Conservation (phyloP, 2,113 vertebrate species). For the Felis chaus region DNA sequence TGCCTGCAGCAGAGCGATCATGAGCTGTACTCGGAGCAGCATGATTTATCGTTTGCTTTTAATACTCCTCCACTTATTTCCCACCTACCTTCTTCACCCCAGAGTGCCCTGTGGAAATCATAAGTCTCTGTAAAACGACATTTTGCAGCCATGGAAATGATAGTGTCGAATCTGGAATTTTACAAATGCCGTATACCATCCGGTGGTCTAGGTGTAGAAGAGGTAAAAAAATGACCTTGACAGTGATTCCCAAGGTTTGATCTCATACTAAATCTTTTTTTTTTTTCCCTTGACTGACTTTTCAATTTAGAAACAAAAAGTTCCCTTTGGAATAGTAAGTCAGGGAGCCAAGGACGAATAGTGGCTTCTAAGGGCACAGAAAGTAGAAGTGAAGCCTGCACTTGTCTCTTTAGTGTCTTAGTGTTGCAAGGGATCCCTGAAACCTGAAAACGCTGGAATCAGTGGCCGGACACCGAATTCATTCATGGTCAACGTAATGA, state of each 20-base stretch:
- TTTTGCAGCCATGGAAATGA: slow-evolving; percentile 57
- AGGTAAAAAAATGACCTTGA: slow-evolving; percentile 20
- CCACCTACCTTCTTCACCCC: slow-evolving; percentile 33
- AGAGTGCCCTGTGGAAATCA: slow-evolving; percentile 22
- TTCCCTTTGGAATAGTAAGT: background rate
- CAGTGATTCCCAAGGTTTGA: background rate
- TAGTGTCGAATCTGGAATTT: background rate
- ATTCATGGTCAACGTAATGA: background rate
- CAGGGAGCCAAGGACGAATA: background rate
- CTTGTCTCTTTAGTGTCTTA: background rate
- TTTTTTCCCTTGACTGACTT: background rate
- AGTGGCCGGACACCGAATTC: background rate
- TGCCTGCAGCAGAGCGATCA: background rate
- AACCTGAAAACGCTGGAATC: background rate
- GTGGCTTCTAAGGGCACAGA: background rate
- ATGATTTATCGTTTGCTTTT: slow-evolving; percentile 61
- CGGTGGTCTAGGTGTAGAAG: background rate
- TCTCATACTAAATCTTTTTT: background rate
- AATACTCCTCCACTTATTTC: slow-evolving; percentile 62
- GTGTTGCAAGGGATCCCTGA: background rate
- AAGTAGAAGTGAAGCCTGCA: background rate
- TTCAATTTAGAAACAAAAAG: slow-evolving; percentile 8
- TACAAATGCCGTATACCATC: background rate
- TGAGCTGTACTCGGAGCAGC: background rate
- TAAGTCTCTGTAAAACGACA: background rate